A percentile compares a stretch with the other conserved stretches of the same genome.
Conservation (phyloP, 2,797 vertebrate genomes). For the Artibeus jamaicensis region DNA sequence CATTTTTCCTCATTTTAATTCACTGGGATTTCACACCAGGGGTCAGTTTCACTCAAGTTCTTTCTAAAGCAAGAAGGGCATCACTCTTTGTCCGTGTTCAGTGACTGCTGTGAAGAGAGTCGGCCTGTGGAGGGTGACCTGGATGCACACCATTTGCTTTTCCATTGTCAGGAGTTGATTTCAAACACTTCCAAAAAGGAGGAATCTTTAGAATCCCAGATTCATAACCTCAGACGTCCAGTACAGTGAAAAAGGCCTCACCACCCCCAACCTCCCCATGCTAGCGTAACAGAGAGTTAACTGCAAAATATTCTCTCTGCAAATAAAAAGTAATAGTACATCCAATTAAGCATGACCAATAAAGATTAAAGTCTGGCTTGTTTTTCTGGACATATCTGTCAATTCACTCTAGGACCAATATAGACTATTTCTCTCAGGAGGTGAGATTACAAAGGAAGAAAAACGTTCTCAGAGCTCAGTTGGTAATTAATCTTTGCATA, state of each 20-base stretch:
- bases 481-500: slow-evolving; percentile 77
- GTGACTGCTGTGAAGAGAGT: neutral
- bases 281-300: slow-evolving; percentile 54
- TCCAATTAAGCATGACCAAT: slow-evolving; percentile 76
- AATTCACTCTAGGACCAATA: slow-evolving; percentile 66
- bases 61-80: neutral
- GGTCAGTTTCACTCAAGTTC: neutral
- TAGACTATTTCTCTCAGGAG: slow-evolving; percentile 74
- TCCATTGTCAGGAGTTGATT: neutral
- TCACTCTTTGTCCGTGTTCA: neutral
- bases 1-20: neutral
- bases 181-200: neutral
- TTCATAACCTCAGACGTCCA: neutral
- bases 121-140: neutral
- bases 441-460: slow-evolving; percentile 73
- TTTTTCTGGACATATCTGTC: slow-evolving; percentile 72
- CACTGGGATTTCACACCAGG: neutral
- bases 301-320: slow-evolving; percentile 61
- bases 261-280: neutral
- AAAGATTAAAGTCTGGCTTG: slow-evolving; percentile 71
- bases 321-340: slow-evolving; percentile 68
- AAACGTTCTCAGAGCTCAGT: slow-evolving; percentile 68
- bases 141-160: neutral
- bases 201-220: neutral
- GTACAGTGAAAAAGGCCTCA: neutral